phyloP scores from a whole-genome alignment of 2,113 vertebrate species.

The Solea senegalensis region DNA sequence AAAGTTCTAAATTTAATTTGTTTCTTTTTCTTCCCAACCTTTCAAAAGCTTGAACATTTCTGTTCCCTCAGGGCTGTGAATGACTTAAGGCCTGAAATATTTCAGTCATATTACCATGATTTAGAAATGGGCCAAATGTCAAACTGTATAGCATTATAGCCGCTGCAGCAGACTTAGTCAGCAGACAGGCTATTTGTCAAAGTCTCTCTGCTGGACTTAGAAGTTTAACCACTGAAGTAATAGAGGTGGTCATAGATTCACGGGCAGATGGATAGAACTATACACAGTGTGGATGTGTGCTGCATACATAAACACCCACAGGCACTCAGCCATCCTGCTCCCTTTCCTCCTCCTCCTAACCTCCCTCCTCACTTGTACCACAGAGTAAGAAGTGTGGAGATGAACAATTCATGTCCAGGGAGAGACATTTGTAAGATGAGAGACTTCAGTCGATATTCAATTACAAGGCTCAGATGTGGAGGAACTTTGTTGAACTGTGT shows the following conservation, averaged over 20 bases:
- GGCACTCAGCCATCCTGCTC: background rate
- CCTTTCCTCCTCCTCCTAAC: background rate
- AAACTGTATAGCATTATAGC: slow-evolving; percentile 22
- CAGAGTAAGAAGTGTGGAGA: background rate
- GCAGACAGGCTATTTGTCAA: slow-evolving; percentile 41
- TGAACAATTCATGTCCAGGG: slow-evolving; percentile 6
- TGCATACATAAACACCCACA: slow-evolving; percentile 4
- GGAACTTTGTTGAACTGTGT: slow-evolving; percentile 22
- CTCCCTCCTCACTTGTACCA: background rate
- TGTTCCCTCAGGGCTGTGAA: slow-evolving; percentile 8
- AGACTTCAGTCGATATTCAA: slow-evolving; percentile 36
- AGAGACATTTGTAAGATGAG: slow-evolving; percentile 3
- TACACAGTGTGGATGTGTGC: slow-evolving; percentile 1
- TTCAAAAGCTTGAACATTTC: slow-evolving; percentile 7
- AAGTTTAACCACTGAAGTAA: slow-evolving; percentile 38
- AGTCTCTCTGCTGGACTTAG: slow-evolving; percentile 12
- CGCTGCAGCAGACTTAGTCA: slow-evolving; percentile 33
- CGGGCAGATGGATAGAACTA: background rate
- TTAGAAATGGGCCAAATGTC: slow-evolving; percentile 40
- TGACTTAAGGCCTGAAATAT: slow-evolving; percentile 34
- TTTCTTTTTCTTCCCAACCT: background rate
- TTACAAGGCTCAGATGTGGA: slow-evolving; percentile 26
- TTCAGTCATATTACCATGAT: slow-evolving; percentile 35
- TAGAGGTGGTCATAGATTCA: slow-evolving; percentile 8
- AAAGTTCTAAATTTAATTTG: background rate